Evolutionary conservation across 2,888 invertebrate species (phyloP).

Genomic region (Lordiphosa fenestrarum): DNA sequence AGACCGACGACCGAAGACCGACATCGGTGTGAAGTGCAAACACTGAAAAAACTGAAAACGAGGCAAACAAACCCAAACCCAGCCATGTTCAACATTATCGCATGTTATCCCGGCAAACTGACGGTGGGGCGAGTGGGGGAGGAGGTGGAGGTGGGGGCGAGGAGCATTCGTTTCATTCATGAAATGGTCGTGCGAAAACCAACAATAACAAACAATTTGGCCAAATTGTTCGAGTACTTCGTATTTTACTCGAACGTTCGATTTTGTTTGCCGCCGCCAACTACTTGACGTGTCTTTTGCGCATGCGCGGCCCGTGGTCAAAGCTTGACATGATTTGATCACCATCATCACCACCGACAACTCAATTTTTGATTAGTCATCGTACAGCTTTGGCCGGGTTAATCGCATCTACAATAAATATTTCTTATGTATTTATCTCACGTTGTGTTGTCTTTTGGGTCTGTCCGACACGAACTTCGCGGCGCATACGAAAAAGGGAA

Average conservation of each 20-base stretch:
- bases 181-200: conserved; percentile 49
- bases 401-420: conserved; percentile 49
- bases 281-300: conserved; percentile 10
- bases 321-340: conserved; percentile 33
- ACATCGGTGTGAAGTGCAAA: conserved; percentile 55
- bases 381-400: conserved; percentile 30
- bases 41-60: conserved; percentile 23
- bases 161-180: conserved; percentile 50
- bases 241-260: not conserved
- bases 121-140: not conserved
- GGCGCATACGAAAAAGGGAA: conserved; percentile 69
- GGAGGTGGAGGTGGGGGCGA: too few species aligned
- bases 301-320: conserved; percentile 23
- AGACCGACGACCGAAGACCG: conserved; percentile 13
- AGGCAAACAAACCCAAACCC: conserved; percentile 1
- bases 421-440: conserved; percentile 66
- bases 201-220: conserved; percentile 19
- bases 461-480: conserved; percentile 50
- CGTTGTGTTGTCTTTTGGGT: conserved; percentile 37
- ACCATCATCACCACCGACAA: conserved; percentile 22
- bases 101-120: conserved; percentile 22
- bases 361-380: conserved; percentile 59
- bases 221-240: not conserved
- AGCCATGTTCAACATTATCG: conserved; percentile 55
- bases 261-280: conserved; percentile 1